These are phyloP conservation scores for Onthophagus sagittarius DNA, from an alignment of 2,888 invertebrate species.

Conservation along the genomic window DNA sequence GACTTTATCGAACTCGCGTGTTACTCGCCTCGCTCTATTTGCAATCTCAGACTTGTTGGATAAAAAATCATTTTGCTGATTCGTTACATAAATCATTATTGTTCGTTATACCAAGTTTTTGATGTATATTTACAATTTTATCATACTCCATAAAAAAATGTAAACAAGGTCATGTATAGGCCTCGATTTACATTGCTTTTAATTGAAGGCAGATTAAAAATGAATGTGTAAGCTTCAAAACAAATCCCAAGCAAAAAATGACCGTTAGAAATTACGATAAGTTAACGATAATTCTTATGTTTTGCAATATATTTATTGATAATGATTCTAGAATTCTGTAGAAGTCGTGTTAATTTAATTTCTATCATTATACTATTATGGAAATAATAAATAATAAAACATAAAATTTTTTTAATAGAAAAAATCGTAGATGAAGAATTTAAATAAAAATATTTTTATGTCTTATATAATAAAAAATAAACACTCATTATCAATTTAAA, in stretches of 20 bases:
- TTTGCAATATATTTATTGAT: not conserved
- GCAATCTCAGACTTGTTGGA: too few species aligned
- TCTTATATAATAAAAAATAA: not conserved
- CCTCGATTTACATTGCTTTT: too few species aligned
- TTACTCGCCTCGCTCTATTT: too few species aligned
- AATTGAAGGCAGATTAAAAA: not conserved
- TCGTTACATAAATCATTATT: too few species aligned
- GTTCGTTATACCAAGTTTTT: too few species aligned
- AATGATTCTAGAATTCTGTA: not conserved
- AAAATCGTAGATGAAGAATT: not conserved
- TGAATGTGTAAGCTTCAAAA: not conserved
- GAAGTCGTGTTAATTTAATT: not conserved
- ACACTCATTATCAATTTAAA: not conserved
- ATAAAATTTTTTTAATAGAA: not conserved
- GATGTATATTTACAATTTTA: too few species aligned
- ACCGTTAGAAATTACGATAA: not conserved
- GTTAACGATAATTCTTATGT: not conserved
- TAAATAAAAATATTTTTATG: not conserved
- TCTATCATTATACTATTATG: too few species aligned
- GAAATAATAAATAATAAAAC: not conserved
- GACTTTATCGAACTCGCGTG: too few species aligned
- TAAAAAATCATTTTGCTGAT: too few species aligned
- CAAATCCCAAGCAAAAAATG: not conserved
- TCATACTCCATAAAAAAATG: too few species aligned
- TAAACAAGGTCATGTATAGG: too few species aligned